phyloP scores from a whole-genome alignment of 1,140 invertebrate genomes.

The Cotesia typhae region DNA sequence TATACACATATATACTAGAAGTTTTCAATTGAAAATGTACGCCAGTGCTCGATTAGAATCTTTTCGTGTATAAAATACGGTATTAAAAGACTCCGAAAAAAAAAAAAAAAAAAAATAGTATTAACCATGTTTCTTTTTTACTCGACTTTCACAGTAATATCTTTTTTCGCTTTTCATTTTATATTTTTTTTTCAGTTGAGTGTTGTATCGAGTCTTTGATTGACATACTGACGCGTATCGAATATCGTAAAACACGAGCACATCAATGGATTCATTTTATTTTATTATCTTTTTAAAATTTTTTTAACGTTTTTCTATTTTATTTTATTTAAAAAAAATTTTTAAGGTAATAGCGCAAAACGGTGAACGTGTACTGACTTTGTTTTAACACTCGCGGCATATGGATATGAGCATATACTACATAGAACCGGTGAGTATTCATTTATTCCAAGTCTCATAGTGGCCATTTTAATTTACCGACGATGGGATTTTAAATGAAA shows the following conservation, averaged over 20 bases:
- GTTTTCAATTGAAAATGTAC: constrained; percentile 6
- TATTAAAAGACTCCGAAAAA: background rate
- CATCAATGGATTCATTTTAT: background rate
- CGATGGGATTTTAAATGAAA: constrained; percentile 38
- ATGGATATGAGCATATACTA: background rate
- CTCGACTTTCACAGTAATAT: background rate
- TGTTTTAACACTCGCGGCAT: background rate
- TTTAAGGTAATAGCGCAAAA: background rate
- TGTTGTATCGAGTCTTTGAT: constrained; percentile 14
- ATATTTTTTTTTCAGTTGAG: constrained; percentile 3
- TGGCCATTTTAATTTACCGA: constrained; percentile 35
- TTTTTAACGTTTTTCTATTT: background rate
- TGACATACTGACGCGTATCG: constrained; percentile 18
- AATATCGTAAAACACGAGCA: constrained; percentile 23
- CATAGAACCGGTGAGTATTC: background rate
- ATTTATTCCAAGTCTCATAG: constrained; percentile 19
- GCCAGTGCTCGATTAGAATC: background rate
- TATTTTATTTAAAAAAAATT: background rate
- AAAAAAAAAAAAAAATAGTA: background rate
- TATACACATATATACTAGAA: background rate
- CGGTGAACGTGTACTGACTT: background rate
- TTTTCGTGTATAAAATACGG: constrained; percentile 12
- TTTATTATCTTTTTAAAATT: background rate
- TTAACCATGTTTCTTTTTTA: background rate
- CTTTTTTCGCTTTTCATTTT: constrained; percentile 9